A percentile compares a stretch with the other conserved stretches of the same genome.
These are phyloP conservation scores for Pseudomyrmex gracilis DNA, from an alignment of 1,140 invertebrate species.

Conservation along the genomic window DNA sequence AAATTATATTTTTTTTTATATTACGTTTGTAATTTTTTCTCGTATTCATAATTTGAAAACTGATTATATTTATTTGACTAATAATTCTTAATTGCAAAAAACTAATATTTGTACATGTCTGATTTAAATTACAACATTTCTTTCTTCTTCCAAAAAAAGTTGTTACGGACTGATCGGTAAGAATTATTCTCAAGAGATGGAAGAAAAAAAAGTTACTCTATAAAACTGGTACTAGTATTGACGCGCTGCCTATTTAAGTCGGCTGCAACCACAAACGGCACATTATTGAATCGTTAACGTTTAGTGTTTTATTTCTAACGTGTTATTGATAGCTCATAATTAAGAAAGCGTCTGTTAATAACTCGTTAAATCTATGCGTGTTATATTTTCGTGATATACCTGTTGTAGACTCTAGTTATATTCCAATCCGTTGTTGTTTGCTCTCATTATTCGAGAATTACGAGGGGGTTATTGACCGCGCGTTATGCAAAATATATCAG, in stretches of 20 bases:
- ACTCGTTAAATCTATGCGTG: constrained; percentile 62
- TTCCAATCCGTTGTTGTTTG: background rate
- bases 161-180: background rate
- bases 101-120: background rate
- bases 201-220: constrained; percentile 50
- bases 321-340: constrained; percentile 64
- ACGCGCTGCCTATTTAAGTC: constrained; percentile 13
- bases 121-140: constrained; percentile 15
- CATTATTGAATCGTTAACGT: constrained; percentile 71
- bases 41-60: background rate
- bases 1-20: constrained; percentile 13
- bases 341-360: constrained; percentile 66
- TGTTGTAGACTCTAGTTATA: too few relatives aligned
- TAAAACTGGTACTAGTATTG: constrained; percentile 31
- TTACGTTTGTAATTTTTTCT: background rate
- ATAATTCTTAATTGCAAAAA: too few relatives aligned
- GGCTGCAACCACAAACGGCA: background rate
- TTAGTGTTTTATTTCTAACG: constrained; percentile 53
- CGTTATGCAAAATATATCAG: background rate
- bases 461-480: background rate
- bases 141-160: background rate
- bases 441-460: background rate
- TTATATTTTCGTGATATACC: too few relatives aligned
- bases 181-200: background rate
- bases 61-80: background rate